Evolutionary conservation across 2,888 invertebrate genomes (phyloP), one percentile per base, ranked within the genome.

Genomic region (Sinotaia quadrata): DNA sequence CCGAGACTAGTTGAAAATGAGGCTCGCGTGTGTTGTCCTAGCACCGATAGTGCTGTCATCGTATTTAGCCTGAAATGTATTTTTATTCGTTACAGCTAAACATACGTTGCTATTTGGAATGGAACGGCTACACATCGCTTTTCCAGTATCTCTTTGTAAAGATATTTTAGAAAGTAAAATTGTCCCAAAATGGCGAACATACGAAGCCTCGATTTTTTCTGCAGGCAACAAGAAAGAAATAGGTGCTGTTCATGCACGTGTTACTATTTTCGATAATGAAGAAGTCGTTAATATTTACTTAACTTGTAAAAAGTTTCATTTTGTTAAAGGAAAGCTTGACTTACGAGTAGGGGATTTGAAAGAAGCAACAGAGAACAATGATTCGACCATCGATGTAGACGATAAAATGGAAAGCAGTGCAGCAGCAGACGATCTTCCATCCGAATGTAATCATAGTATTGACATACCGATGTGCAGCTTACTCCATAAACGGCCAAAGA

Each of bases 151-250:
- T 5, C 21, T 63, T 3, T 63, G 54, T 31, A 34, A 24, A 10
- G 54, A 54, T n/a, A 54, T 63, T 54, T n/a, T 63, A n/a, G n/a
- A 37, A 52, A 2, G 29, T 31, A 21, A 21, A 31, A 21, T 37
- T 4, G 7, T 21, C n/a, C n/a, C 31, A 60, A 12, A 27, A 21
- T 51, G 36, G 18, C 29, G 10, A 15, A 27, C 21, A 18, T 54
- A 54, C 31, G 18, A 41, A 63, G 63, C 63, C 63, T 63, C 63
- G 54, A 41, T 63, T 63, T 63, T 41, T 24, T 2, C 24, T 18
- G 62, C 36, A 7, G 47, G 21, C 29, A 59, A 59, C 4, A 51
- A 37, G 37, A 52, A 63, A 54, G 31, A 37, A 34, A 31, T 29
- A 18, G 63, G 63, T 1, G 36, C 54, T 3, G 34, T 63, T 18